A percentile compares a stretch with the other conserved stretches of the same genome.
Evolutionary conservation across 2,113 vertebrate species (phyloP).

Genomic region (Acanthisitta chloris): DNA sequence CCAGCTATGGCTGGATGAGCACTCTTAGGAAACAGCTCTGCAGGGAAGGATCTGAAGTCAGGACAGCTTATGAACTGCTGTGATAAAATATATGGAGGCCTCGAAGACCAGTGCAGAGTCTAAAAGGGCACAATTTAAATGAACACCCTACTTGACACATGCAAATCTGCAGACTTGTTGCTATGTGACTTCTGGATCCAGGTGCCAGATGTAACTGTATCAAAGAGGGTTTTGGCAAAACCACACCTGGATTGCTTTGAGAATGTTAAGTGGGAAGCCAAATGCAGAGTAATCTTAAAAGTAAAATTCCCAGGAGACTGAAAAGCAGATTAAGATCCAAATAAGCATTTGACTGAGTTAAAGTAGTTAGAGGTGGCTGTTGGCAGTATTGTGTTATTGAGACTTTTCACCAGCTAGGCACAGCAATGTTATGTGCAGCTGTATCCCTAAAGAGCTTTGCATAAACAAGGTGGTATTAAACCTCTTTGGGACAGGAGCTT

Average conservation of each 20-base stretch:
- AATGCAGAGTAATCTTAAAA: neutral
- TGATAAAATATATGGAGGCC: neutral
- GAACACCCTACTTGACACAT: neutral
- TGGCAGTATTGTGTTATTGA: neutral
- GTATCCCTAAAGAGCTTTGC: neutral
- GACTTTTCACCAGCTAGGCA: neutral
- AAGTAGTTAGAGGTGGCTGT: neutral
- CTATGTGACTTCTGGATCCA: neutral
- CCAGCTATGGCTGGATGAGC: neutral
- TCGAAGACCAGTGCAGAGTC: neutral
- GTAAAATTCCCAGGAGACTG: neutral
- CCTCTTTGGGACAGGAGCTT: neutral
- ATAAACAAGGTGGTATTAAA: neutral
- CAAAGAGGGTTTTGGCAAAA: neutral
- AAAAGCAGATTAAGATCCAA: neutral
- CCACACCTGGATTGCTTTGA: neutral
- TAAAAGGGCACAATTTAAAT: neutral
- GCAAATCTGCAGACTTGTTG: neutral
- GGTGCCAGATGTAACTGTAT: rapidly evolving
- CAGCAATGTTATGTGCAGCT: neutral
- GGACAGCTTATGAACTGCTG: neutral
- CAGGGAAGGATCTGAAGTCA: neutral
- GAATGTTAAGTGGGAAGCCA: neutral
- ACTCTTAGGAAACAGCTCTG: neutral
- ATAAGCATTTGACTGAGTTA: neutral